Evolutionary conservation across 2,888 invertebrate species (phyloP).

Genomic region (Plebejus argus): DNA sequence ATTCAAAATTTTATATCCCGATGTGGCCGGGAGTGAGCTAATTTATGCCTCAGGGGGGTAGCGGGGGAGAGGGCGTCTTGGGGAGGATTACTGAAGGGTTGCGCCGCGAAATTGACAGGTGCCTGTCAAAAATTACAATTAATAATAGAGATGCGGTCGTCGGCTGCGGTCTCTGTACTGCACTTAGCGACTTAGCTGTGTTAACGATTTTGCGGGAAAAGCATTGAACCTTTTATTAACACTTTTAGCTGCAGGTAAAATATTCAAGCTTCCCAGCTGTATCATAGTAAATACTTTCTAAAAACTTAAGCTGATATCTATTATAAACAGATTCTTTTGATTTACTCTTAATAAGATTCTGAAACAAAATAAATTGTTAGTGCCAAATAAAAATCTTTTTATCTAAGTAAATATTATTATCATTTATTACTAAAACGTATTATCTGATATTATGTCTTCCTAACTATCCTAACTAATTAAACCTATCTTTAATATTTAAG

Average conservation of each 20-base stretch:
- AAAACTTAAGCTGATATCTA: too few species aligned
- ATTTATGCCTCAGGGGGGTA: constrained; percentile 85
- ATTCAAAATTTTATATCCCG: constrained; percentile 94
- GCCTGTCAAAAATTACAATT: constrained; percentile 81
- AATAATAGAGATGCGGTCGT: constrained; percentile 73
- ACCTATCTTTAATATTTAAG: too few species aligned
- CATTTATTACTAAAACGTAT: too few species aligned
- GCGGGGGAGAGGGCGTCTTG: constrained; percentile 71
- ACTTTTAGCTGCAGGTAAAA: neutral
- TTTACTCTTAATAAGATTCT: too few species aligned
- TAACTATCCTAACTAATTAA: too few species aligned
- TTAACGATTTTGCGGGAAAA: neutral
- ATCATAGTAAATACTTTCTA: neutral
- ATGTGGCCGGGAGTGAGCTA: constrained; percentile 85
- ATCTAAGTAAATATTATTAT: too few species aligned
- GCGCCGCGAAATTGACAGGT: constrained; percentile 78
- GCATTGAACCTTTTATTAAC: neutral
- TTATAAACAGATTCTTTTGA: too few species aligned
- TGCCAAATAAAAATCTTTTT: too few species aligned
- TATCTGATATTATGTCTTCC: too few species aligned
- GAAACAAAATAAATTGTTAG: too few species aligned
- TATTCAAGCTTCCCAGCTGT: neutral
- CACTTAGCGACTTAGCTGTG: neutral
- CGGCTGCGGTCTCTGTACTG: constrained; percentile 37
- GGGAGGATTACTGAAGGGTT: constrained; percentile 79